These are phyloP conservation scores for Protonibea diacanthus DNA, from an alignment of 2,797 vertebrate genomes.

Conservation along the genomic window DNA sequence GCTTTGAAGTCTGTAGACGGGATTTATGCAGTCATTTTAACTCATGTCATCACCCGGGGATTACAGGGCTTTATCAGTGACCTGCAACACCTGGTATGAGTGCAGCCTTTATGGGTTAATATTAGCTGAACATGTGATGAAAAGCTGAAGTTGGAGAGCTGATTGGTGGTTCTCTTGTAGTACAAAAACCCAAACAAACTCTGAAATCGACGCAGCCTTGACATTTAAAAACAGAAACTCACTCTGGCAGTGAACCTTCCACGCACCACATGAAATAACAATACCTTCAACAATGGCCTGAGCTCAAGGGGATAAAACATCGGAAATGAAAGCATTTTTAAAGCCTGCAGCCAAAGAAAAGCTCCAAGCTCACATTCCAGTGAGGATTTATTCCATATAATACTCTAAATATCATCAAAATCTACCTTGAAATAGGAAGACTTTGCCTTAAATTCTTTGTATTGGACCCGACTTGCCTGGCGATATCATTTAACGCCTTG, in stretches of 20 bases:
- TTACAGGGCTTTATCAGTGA: conserved; percentile 45
- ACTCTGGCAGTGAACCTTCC: conserved; percentile 14
- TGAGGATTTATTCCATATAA: conserved; percentile 58
- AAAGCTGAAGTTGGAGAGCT: conserved; percentile 4
- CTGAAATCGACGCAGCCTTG: not conserved
- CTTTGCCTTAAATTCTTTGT: conserved; percentile 51
- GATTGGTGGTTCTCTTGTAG: conserved; percentile 4
- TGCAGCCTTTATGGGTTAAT: conserved; percentile 18
- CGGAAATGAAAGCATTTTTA: conserved; percentile 79
- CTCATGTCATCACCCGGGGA: conserved; percentile 45
- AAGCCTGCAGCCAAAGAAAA: conserved; percentile 53
- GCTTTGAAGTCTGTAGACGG: conserved; percentile 49
- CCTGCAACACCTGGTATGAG: conserved; percentile 45
- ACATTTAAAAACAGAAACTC: conserved; percentile 9
- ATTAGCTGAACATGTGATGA: conserved; percentile 30
- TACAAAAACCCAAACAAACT: not conserved
- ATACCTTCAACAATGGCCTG: conserved; percentile 52
- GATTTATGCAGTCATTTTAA: conserved; percentile 54
- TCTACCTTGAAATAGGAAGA: conserved; percentile 73
- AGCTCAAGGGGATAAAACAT: conserved; percentile 66
- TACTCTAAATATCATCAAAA: conserved; percentile 62
- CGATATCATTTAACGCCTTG: conserved; percentile 48
- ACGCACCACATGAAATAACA: conserved; percentile 64
- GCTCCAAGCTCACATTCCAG: conserved; percentile 69
- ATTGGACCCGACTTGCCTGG: conserved; percentile 40